A percentile compares a stretch with the other conserved stretches of the same genome.
Evolutionary conservation across 2,888 invertebrate species (phyloP).

Genomic region (Phlogophora meticulosa): DNA sequence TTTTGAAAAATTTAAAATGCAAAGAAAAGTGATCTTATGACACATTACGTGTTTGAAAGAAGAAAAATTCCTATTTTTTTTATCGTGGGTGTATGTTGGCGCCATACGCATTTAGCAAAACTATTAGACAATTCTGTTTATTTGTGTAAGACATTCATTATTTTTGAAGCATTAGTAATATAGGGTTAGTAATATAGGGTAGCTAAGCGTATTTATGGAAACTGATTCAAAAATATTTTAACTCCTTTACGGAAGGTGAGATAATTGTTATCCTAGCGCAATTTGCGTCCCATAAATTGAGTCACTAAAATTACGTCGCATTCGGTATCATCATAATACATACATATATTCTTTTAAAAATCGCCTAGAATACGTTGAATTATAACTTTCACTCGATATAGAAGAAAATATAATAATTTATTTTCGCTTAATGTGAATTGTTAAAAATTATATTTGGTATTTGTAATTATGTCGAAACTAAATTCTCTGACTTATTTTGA

Average conservation of each 20-base stretch:
- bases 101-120: slow-evolving; percentile 46
- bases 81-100: slow-evolving; percentile 51
- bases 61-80: slow-evolving; percentile 16
- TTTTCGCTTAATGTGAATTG: no score
- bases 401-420: no score
- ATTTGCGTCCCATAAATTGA: neutral
- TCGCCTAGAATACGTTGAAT: no score
- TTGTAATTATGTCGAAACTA: no score
- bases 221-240: no score
- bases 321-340: neutral
- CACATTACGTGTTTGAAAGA: slow-evolving; percentile 7
- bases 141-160: slow-evolving; percentile 51
- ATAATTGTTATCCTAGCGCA: no score
- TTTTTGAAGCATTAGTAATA: slow-evolving; percentile 9
- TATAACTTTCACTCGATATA: no score
- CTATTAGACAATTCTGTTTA: slow-evolving; percentile 30
- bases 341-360: no score
- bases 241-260: no score
- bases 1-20: neutral
- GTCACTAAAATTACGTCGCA: neutral
- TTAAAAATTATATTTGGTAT: no score
- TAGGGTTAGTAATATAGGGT: neutral
- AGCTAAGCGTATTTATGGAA: neutral
- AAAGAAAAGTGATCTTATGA: slow-evolving; percentile 20
- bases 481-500: neutral